Base-by-base conservation (phyloP, 2,888 invertebrate genomes). In the Nemurella pictetii region DNA sequence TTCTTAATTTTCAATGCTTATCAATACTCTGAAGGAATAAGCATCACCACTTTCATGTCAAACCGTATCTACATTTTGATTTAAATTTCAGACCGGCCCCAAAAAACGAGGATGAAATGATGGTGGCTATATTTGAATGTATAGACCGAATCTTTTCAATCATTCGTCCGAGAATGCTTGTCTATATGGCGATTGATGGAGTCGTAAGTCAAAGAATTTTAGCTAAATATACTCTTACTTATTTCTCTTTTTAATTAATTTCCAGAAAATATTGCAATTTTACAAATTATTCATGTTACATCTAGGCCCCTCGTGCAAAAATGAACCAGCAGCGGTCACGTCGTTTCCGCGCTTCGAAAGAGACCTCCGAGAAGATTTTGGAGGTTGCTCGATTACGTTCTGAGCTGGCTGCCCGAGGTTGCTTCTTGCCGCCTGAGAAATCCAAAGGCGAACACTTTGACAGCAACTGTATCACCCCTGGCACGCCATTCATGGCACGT, bases 171-270 rank as follows among this genome's bases (percentile, higher is more conserved):
- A 93, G 97, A 88, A 97, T 97, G 90, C 87, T 99, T 78, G 91
- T 99, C 87, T 99, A 99, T 90, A 99, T 99, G 99, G 99, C 99
- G 84, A 99, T 99, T 90, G 99, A 99, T 92, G 99, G 99, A 87
- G 99, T 99, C 88, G 95, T 95, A 89, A 92, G 94, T 92, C 84
- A 35, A 29, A 81, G 3, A 82, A n/a, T n/a, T n/a, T 25, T 12
- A 81, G 12, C 15, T 26, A 32, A 3, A 81, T 25, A 27, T 30
- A 77, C 55, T 36, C 20, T 27, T 29, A 84, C 25, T n/a, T n/a
- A n/a, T n/a, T n/a, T 32, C 25, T 36, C 29, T 28, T 78, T 55
- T 55, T 28, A 30, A 32, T 85, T 0, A 78, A 20, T 20, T 3
- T 30, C 9, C 32, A 32, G 9, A 3, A 32, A 32, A 9, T 32